Conservation (phyloP, 2,797 vertebrate genomes). For the Amphiprion clarkii region DNA sequence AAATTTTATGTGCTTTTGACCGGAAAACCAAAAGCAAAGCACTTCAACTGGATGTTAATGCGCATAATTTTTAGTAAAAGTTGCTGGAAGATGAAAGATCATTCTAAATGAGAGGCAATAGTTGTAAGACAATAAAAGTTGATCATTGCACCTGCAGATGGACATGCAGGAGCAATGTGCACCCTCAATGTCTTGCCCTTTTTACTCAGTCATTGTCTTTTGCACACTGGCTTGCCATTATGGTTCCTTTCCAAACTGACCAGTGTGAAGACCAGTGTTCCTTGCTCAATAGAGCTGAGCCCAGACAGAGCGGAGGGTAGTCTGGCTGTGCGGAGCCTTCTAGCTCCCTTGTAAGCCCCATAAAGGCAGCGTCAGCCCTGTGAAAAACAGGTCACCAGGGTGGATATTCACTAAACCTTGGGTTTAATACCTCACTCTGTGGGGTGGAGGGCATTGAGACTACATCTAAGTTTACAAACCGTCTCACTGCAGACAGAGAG, state of each 20-base stretch:
- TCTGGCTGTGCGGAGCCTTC: slow-evolving; percentile 52
- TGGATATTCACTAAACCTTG: slow-evolving; percentile 74
- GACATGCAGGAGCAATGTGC: not conserved
- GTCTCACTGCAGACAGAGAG: slow-evolving; percentile 48
- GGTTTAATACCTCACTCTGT: slow-evolving; percentile 80
- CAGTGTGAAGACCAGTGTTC: slow-evolving; percentile 45
- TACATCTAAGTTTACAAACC: slow-evolving; percentile 66
- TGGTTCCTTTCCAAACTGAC: slow-evolving; percentile 39
- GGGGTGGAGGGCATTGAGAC: slow-evolving; percentile 66
- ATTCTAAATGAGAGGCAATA: slow-evolving; percentile 4
- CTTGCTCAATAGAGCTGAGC: slow-evolving; percentile 59
- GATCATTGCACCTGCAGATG: not conserved
- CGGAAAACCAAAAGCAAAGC: slow-evolving; percentile 19
- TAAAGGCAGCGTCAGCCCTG: slow-evolving; percentile 62
- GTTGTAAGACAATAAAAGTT: not conserved
- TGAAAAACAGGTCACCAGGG: slow-evolving; percentile 71
- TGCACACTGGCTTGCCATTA: slow-evolving; percentile 9
- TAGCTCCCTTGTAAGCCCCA: slow-evolving; percentile 64
- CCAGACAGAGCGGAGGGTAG: slow-evolving; percentile 54
- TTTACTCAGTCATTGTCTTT: slow-evolving; percentile 18
- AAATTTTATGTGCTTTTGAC: not conserved
- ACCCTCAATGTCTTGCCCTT: slow-evolving; percentile 8
- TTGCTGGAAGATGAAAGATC: not conserved
- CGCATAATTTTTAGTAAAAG: not conserved
- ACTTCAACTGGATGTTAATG: not conserved